phyloP scores from a whole-genome alignment of 2,113 vertebrate species.

The Acrocephalus kingi region DNA sequence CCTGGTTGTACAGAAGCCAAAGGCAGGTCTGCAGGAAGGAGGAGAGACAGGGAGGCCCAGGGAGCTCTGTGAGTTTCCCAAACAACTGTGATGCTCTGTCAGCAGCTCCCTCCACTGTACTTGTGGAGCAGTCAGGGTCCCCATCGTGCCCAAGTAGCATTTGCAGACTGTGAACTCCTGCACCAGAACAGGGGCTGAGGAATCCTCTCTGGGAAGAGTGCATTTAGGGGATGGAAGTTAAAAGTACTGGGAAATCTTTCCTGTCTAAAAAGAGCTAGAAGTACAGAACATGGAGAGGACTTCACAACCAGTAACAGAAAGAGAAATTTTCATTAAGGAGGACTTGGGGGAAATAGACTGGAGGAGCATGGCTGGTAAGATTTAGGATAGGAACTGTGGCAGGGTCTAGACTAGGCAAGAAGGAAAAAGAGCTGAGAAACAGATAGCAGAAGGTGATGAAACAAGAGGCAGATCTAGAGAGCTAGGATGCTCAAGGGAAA shows the following conservation, averaged over 20 bases:
- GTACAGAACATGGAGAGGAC: neutral
- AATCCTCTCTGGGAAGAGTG: neutral
- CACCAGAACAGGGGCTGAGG: neutral
- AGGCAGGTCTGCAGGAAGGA: neutral
- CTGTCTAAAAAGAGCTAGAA: neutral
- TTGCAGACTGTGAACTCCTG: neutral
- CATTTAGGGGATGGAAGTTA: neutral
- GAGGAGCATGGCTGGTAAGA: neutral
- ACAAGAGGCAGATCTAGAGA: neutral
- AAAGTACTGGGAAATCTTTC: neutral
- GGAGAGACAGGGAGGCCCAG: neutral
- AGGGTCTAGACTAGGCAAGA: neutral
- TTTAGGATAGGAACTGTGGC: neutral
- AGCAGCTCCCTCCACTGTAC: neutral
- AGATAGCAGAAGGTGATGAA: neutral
- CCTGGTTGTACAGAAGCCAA: neutral
- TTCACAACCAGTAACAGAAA: neutral
- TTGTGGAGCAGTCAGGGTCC: neutral
- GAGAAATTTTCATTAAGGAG: neutral
- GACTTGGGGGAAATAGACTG: neutral
- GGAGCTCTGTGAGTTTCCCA: neutral
- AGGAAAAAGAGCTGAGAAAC: neutral
- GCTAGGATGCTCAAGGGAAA: neutral
- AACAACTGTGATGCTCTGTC: neutral
- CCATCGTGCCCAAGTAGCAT: accelerated